Base-by-base conservation (phyloP, 1,140 invertebrate species). In the Lanistes nyassanus region DNA sequence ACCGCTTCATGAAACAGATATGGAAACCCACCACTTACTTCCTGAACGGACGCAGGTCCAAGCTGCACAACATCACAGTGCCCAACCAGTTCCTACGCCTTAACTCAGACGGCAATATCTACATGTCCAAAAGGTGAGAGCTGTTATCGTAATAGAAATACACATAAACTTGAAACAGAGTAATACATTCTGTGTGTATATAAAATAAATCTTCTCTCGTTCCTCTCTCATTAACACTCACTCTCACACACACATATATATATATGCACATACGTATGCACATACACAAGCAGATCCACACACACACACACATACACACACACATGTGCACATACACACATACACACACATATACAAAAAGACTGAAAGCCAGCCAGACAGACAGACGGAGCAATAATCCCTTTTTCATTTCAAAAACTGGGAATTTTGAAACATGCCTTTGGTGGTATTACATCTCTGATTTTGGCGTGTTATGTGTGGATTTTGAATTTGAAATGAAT, bases 21-120 rank as follows among this genome's bases (percentile, higher is more conserved):
- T 98, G 97, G 97, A 92, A 95, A 79, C 97, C 97, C 0, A 97
- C 98, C 86, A 98, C 97, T 0, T 98, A 96, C 86, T 97, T 98
- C 89, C 93, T 94, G 86, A 97, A 96, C 89, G 95, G 97, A 93
- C 95, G 96, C 84, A 93, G 96, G 70, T 97, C 95, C 16, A 96
- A 97, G 81, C 94, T 97, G 36, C 97, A 98, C 88, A 97, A 96
- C 1, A 97, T 98, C 71, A 98, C 97, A 0, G 94, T 94, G 5
- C 97, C 97, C 0, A 99, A 99, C 88, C 97, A 97, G 87, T 91
- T 99, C 75, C 90, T 99, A 1, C 90, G 97, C 72, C 94, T 98
- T 60, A 84, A 91, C 51, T 81, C 90, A 85, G 94, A 98, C 82
- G 97, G 97, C 2, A 94, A 95, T 80, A 96, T 99, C 79, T 91